Conservation (phyloP, 2,113 vertebrate genomes). For the Pterocles orientalis region DNA sequence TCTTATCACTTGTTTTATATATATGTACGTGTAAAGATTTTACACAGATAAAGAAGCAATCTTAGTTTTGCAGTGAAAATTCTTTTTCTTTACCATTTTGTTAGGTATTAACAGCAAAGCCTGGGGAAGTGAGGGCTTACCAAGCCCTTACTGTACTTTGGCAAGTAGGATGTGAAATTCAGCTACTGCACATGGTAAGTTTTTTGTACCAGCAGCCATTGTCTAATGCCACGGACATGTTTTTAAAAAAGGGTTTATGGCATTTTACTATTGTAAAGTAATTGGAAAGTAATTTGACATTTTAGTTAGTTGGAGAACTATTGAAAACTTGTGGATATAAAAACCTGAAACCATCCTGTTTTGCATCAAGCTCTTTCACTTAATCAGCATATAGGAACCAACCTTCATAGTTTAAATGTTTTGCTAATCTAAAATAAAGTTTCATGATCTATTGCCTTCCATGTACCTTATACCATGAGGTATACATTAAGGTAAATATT, state of each 20-base stretch:
- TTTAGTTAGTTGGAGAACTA: background rate
- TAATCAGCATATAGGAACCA: background rate
- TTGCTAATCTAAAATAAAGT: background rate
- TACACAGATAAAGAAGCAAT: background rate
- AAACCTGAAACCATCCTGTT: background rate
- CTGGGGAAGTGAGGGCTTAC: conserved; percentile 76
- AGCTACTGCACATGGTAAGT: conserved; percentile 88
- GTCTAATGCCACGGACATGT: background rate
- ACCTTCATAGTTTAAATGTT: background rate
- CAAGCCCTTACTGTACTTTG: conserved; percentile 82
- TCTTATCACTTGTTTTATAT: background rate
- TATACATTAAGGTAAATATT: background rate
- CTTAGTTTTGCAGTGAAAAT: background rate
- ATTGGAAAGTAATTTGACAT: background rate
- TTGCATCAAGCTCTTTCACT: background rate
- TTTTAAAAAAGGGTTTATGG: background rate
- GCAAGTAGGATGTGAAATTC: conserved; percentile 89
- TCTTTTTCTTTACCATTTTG: conserved; percentile 9
- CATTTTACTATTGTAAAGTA: background rate
- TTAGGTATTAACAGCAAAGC: conserved; percentile 80
- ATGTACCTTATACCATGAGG: background rate
- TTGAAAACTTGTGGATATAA: background rate
- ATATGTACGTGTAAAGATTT: background rate
- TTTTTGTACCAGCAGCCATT: conserved; percentile 41
- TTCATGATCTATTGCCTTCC: background rate